Base-by-base conservation (phyloP, 2,797 vertebrate species). In the Hemibagrus guttatus region DNA sequence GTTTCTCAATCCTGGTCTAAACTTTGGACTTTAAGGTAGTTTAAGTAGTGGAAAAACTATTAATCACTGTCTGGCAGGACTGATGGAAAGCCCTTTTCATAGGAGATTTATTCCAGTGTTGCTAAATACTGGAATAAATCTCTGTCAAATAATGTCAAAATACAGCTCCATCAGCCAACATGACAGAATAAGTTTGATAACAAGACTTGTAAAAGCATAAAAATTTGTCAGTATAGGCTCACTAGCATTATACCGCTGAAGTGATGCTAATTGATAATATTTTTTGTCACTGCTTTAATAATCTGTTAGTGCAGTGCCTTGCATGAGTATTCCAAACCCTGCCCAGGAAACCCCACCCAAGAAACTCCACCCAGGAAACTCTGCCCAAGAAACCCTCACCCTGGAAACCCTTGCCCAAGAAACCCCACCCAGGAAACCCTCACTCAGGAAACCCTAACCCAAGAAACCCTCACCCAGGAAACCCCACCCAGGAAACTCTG, bases 11-110 rank as follows among this genome's bases (percentile, higher is more conserved):
- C 68, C 26, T 63, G 42, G 14, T 69, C 35, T 61, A 63, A 80
- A 76, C 58, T 16, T n/a, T 59, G 35, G 56, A n/a, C 52, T 54
- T 39, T 79, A n/a, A 79, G 6, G 8, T 39, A 58, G 58, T 64
- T 76, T 42, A 83, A n/a, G 35, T 28, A 79, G 86, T 79, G 71
- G 71, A 68, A 87, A 74, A 87, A 66, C 61, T 46, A 79, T 84
- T 71, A 79, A 84, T 79, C 59, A 46, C 8, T 58, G 49, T 87
- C 81, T 87, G 86, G 71, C 49, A 69, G 13, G 26, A 16, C 80
- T 68, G 72, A 78, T 35, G 56, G 71, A 81, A 86, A 63, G 69
- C 39, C 23, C 42, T 39, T 86, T 59, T 86, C 46, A 21, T 13
- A 19, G 46, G 28, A 64, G 28, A 56, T 79, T 69, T 72, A 61